These are phyloP conservation scores for Collichthys lucidus DNA, from an alignment of 2,113 vertebrate genomes.

Conservation along the genomic window DNA sequence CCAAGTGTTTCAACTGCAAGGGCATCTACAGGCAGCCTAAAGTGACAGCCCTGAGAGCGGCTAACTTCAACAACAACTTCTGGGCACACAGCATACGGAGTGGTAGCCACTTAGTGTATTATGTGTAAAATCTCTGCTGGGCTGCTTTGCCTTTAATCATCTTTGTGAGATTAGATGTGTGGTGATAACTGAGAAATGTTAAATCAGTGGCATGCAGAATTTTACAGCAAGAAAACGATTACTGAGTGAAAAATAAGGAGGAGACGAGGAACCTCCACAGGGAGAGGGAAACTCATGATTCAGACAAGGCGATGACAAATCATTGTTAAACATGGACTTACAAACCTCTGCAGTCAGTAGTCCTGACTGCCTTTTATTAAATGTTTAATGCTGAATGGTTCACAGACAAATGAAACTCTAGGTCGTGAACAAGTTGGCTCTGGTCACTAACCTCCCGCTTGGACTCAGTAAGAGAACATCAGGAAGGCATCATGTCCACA, in stretches of 20 bases:
- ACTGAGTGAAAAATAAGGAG: not conserved
- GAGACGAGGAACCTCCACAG: not conserved
- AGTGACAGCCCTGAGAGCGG: not conserved
- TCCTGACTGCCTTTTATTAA: not conserved
- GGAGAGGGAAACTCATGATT: not conserved
- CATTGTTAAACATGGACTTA: not conserved
- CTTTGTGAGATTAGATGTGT: not conserved
- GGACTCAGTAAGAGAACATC: too few relatives aligned
- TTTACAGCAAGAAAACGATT: not conserved
- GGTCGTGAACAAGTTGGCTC: too few relatives aligned
- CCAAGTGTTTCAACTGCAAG: conserved; percentile 12
- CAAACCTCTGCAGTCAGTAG: not conserved
- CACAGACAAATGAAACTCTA: not conserved
- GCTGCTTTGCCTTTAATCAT: not conserved
- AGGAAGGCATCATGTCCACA: too few relatives aligned
- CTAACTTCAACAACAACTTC: not conserved
- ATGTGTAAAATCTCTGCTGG: not conserved
- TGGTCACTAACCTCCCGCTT: too few relatives aligned
- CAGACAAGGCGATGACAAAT: too few relatives aligned
- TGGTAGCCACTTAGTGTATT: not conserved
- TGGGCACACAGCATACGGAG: not conserved
- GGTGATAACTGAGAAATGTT: not conserved
- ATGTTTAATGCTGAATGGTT: not conserved
- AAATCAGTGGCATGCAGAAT: not conserved
- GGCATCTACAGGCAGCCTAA: conserved; percentile 2